These are phyloP conservation scores for Anoplopoma fimbria DNA, from an alignment of 2,113 vertebrate species.

Conservation along the genomic window DNA sequence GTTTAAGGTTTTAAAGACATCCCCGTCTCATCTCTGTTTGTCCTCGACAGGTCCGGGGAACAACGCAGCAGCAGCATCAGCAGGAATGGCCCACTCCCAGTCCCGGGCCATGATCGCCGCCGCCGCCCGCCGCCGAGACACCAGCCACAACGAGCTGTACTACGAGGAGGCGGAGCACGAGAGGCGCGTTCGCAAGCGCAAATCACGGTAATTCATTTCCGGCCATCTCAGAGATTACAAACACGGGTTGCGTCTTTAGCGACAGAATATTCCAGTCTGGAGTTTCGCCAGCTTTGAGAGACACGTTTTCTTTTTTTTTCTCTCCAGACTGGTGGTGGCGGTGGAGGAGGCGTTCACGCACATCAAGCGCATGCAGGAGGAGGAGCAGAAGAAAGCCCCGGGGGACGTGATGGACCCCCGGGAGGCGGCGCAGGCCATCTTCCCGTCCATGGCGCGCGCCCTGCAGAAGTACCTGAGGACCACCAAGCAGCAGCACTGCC, in stretches of 20 bases:
- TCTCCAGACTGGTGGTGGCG: conserved; percentile 90
- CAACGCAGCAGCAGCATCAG: conserved; percentile 66
- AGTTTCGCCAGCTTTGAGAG: not conserved
- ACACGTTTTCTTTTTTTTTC: not conserved
- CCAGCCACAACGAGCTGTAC: conserved; percentile 94
- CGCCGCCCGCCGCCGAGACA: conserved; percentile 89
- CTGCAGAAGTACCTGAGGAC: conserved; percentile 97
- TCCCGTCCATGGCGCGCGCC: conserved; percentile 96
- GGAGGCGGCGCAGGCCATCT: conserved; percentile 96
- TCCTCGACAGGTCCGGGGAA: conserved; percentile 69
- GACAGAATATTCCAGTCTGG: not conserved
- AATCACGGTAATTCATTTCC: conserved; percentile 84
- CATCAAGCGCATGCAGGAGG: conserved; percentile 91
- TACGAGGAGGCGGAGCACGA: conserved; percentile 97
- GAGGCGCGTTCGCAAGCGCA: conserved; percentile 91
- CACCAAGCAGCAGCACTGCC: conserved; percentile 95
- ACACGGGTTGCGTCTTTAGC: not conserved
- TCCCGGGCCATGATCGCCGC: conserved; percentile 92
- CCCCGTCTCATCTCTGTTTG: not conserved
- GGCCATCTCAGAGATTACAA: too few species aligned
- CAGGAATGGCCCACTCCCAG: conserved; percentile 84
- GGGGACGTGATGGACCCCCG: conserved; percentile 95
- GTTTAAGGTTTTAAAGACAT: not conserved
- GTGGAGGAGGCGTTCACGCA: conserved; percentile 97
- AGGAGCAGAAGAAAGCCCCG: conserved; percentile 92